Evolutionary conservation across 2,888 invertebrate genomes (phyloP), one percentile per base, ranked within the genome.

Genomic region (Drosophila engyochracea): DNA sequence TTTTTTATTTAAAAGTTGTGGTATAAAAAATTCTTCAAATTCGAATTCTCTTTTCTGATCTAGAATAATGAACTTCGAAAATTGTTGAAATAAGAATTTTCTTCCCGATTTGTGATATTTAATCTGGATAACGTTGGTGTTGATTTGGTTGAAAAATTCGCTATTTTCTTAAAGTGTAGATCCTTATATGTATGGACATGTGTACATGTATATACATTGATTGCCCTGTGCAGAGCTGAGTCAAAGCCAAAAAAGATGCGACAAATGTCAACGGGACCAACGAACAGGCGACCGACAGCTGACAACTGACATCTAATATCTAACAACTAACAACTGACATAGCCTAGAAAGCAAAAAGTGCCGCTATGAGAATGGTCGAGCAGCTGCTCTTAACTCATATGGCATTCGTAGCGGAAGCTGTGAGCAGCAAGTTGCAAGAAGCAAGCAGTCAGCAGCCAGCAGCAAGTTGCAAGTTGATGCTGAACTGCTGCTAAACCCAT

Each of bases 181-280:
- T 54, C 35, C 35, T 19, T 25, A 53, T 25, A 53, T 19, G 28
- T 1, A 53, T 58, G 68, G 51, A 49, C 53, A 47, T 44, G 12
- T 53, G 19, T 30, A 28, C 28, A 28, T 49, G 47, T 9, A 39
- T 65, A 60, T 64, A 70, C 79, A 82, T 88, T 85, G 88, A 83
- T 85, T 74, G 70, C 70, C 52, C 51, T 33, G 65, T 30, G 54
- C 52, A 55, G 16, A 47, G 52, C 51, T 63, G 53, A 39, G 65
- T 31, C 67, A 70, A 52, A 55, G 51, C 63, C 77, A 82, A 76
- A 78, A 77, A 57, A 41, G 81, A 74, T 81, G 89, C 86, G 82
- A 84, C 83, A 85, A 84, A 73, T 89, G 89, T 81, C 85, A 85
- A 71, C 83, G 76, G 81, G 73, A 67, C 71, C 76, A 77, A 73